Evolutionary conservation across 2,797 vertebrate genomes (phyloP).

Genomic region (Parauchenoglanis ngamensis): DNA sequence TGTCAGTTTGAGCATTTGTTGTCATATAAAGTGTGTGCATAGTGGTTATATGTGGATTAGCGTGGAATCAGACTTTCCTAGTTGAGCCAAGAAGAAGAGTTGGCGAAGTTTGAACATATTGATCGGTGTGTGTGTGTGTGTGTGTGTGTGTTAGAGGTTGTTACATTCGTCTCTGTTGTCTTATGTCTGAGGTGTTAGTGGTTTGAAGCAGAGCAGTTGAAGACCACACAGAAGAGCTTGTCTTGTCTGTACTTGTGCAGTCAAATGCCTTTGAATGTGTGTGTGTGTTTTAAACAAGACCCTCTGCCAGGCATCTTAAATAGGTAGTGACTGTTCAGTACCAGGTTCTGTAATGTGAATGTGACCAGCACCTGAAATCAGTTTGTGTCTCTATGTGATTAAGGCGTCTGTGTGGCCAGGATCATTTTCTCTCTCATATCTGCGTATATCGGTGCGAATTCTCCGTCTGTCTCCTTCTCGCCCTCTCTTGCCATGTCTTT

Average conservation of each 20-base stretch:
- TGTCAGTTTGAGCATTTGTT: conserved; percentile 3
- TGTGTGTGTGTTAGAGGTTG: background rate
- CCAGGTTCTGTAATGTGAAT: background rate
- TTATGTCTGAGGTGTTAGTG: conserved; percentile 1
- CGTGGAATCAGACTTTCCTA: background rate
- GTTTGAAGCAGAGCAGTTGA: background rate
- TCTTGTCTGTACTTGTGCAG: conserved; percentile 38
- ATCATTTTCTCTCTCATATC: background rate
- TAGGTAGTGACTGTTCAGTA: background rate
- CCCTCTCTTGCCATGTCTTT: background rate
- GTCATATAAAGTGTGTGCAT: background rate
- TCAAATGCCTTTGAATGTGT: background rate
- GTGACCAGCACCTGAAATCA: background rate
- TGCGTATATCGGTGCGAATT: background rate
- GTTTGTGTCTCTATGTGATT: background rate
- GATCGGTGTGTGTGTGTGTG: background rate
- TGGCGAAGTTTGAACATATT: background rate
- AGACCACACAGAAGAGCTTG: conserved; percentile 22
- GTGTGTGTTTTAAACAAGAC: background rate
- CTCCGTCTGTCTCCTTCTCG: background rate
- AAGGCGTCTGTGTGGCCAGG: background rate
- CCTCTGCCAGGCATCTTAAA: background rate
- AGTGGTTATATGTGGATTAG: conserved; percentile 5
- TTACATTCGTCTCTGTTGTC: background rate
- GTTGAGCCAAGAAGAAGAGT: background rate